phyloP scores from a whole-genome alignment of 2,797 vertebrate genomes.

The Odontamblyopus rebecca region DNA sequence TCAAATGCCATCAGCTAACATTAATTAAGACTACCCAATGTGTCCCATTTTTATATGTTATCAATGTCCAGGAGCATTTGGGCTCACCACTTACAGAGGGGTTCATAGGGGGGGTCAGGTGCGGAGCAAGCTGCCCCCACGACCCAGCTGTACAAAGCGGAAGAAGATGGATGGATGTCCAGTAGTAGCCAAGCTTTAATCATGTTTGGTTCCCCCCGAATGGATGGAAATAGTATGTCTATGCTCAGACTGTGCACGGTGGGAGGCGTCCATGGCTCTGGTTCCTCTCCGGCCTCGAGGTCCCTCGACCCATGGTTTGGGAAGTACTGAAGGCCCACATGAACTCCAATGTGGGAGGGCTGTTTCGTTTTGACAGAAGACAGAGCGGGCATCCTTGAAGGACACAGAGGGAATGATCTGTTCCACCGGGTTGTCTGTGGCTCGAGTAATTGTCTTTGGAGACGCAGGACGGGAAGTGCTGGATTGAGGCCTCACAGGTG shows the following conservation, averaged over 20 bases:
- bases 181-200: not conserved
- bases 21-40: not conserved
- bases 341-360: constrained; percentile 62
- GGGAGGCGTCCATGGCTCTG: constrained; percentile 45
- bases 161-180: no score
- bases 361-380: constrained; percentile 80
- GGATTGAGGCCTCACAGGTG: constrained; percentile 51
- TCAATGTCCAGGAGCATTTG: not conserved
- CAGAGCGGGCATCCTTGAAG: constrained; percentile 76
- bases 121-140: no score
- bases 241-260: constrained; percentile 59
- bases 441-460: constrained; percentile 54
- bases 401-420: constrained; percentile 63
- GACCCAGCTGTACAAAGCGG: no score
- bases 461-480: constrained; percentile 49
- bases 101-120: no score
- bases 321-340: constrained; percentile 62
- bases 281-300: constrained; percentile 58
- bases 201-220: constrained; percentile 47
- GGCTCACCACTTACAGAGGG: no score
- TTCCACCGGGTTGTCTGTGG: constrained; percentile 48
- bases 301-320: constrained; percentile 61
- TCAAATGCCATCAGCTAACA: not conserved
- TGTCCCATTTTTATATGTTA: not conserved
- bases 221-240: constrained; percentile 43